A percentile compares a stretch with the other conserved stretches of the same genome.
Evolutionary conservation across 2,113 vertebrate species (phyloP).

Genomic region (Upupa epops): DNA sequence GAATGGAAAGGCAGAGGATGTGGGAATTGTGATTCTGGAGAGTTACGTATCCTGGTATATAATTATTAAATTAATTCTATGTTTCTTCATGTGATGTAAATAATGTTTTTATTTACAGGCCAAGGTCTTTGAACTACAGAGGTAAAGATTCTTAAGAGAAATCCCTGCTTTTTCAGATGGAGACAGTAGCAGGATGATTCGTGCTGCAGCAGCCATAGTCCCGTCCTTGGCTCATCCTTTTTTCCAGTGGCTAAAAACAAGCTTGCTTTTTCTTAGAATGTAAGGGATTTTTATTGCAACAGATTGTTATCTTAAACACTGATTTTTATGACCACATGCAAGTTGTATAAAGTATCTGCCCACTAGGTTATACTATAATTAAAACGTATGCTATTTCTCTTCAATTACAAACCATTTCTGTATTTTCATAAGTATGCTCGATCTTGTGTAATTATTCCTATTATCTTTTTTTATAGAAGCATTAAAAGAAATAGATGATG

Average conservation of each 20-base stretch:
- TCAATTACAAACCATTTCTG: background rate
- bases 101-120: background rate
- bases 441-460: background rate
- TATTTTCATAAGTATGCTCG: background rate
- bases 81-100: background rate
- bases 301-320: background rate
- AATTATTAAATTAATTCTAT: background rate
- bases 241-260: background rate
- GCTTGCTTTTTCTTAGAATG: background rate
- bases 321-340: background rate
- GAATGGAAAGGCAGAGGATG: background rate
- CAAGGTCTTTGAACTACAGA: background rate
- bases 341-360: background rate
- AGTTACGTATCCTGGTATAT: background rate
- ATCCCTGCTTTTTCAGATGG: background rate
- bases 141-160: background rate
- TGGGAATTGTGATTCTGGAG: background rate
- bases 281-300: background rate
- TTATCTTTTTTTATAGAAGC: slow-evolving; percentile 82
- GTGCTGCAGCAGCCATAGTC: background rate
- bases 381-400: background rate
- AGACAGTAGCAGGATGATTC: background rate
- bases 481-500: slow-evolving; percentile 95
- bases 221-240: background rate
- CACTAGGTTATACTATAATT: background rate